phyloP scores from a whole-genome alignment of 2,113 vertebrate species.

The Pollimyrus isidori region DNA sequence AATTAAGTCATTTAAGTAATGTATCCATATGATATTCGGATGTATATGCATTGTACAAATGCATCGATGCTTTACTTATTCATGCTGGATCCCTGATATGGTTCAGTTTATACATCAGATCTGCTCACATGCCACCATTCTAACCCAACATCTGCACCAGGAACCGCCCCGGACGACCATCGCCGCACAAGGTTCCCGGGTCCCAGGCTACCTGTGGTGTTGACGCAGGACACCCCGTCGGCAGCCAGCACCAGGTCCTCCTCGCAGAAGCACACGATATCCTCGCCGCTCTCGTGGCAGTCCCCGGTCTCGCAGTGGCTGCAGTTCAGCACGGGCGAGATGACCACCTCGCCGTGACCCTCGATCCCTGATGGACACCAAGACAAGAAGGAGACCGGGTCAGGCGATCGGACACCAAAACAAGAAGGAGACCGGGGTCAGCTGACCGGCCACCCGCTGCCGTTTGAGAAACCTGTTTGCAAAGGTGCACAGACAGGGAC shows the following conservation, averaged over 20 bases:
- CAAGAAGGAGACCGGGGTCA: background rate
- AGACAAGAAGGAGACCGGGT: background rate
- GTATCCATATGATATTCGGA: background rate
- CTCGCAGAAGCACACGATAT: constrained; percentile 80
- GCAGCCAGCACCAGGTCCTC: constrained; percentile 69
- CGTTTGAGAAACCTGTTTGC: background rate
- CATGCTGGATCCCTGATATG: background rate
- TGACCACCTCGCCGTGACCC: constrained; percentile 85
- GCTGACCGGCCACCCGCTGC: no score
- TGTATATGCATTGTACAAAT: background rate
- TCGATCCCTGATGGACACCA: constrained; percentile 71
- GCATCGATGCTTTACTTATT: background rate
- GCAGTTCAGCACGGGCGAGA: constrained; percentile 87
- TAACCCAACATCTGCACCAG: background rate
- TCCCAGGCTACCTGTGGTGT: constrained; percentile 43
- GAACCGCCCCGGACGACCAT: background rate
- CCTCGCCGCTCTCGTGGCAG: constrained; percentile 69
- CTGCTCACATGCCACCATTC: background rate
- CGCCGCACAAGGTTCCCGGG: background rate
- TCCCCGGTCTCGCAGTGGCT: constrained; percentile 87
- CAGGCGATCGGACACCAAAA: background rate
- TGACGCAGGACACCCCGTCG: constrained; percentile 77
- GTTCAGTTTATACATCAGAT: background rate
- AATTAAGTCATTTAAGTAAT: background rate
- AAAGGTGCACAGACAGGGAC: background rate